phyloP scores from a whole-genome alignment of 2,797 vertebrate species.

The Cossypha polioptera region DNA sequence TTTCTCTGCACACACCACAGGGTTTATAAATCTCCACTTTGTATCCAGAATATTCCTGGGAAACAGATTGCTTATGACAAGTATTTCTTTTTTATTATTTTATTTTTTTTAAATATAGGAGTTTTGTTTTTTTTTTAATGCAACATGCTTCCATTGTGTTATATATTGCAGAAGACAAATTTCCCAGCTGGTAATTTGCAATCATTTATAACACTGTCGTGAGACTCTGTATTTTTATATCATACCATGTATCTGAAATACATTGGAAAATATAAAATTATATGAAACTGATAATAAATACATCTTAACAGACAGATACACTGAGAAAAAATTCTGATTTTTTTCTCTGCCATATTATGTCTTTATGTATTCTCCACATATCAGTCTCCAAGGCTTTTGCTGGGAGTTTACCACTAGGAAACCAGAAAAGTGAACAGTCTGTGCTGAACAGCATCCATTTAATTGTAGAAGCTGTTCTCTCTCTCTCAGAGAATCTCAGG shows the following conservation, averaged over 20 bases:
- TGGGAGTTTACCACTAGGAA: constrained; percentile 23
- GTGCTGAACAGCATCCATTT: not conserved
- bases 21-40: constrained; percentile 49
- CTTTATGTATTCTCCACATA: constrained; percentile 10
- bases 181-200: constrained; percentile 54
- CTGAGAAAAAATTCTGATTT: not conserved
- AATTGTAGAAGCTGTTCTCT: not conserved
- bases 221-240: constrained; percentile 24
- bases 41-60: constrained; percentile 32
- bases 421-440: not conserved
- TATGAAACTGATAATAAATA: constrained; percentile 52
- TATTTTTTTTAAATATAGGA: constrained; percentile 33
- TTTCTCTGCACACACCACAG: constrained; percentile 20
- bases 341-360: not conserved
- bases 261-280: constrained; percentile 47
- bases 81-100: constrained; percentile 26
- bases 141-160: constrained; percentile 25
- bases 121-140: not conserved
- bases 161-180: constrained; percentile 41
- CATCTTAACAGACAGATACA: constrained; percentile 11
- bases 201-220: constrained; percentile 1
- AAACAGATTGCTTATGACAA: constrained; percentile 54
- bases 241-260: constrained; percentile 38
- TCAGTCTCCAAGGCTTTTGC: constrained; percentile 10
- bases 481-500: not conserved